A percentile compares a stretch with the other conserved stretches of the same genome.
These are phyloP conservation scores for Bolborhynchus lineola DNA, from an alignment of 2,113 vertebrate species.

Conservation along the genomic window DNA sequence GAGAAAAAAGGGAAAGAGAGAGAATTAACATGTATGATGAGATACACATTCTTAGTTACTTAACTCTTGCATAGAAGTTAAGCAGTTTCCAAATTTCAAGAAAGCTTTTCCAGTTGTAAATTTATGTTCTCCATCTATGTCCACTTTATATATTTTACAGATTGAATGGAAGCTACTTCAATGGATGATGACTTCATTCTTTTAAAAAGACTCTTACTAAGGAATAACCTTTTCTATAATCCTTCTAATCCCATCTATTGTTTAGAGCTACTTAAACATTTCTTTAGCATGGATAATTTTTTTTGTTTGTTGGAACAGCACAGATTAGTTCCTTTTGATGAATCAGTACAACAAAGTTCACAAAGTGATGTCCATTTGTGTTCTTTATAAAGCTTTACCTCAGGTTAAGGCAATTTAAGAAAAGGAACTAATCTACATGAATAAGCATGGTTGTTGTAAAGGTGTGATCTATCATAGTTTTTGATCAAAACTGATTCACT, in stretches of 20 bases:
- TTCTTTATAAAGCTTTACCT: slow-evolving; percentile 29
- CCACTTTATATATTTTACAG: slow-evolving; percentile 72
- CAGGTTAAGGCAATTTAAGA: slow-evolving; percentile 24
- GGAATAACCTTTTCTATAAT: slow-evolving; percentile 52
- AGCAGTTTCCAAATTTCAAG: background rate
- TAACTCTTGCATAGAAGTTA: background rate
- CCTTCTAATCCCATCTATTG: slow-evolving; percentile 60
- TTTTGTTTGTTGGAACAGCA: slow-evolving; percentile 3
- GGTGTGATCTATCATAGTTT: background rate
- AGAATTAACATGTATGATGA: slow-evolving; percentile 75
- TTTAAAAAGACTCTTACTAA: slow-evolving; percentile 49
- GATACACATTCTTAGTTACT: slow-evolving; percentile 67
- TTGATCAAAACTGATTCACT: background rate
- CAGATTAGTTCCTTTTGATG: slow-evolving; percentile 63
- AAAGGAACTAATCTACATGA: slow-evolving; percentile 36
- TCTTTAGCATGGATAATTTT: slow-evolving; percentile 39
- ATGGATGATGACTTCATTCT: slow-evolving; percentile 33
- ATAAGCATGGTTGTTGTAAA: slow-evolving; percentile 22
- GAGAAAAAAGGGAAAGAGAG: slow-evolving; percentile 81
- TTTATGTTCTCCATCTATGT: background rate
- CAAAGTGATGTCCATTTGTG: background rate
- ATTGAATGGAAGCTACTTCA: slow-evolving; percentile 72
- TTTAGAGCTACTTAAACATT: slow-evolving; percentile 49
- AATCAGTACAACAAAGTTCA: slow-evolving; percentile 22
- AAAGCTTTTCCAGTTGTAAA: slow-evolving; percentile 1